These are phyloP conservation scores for Ctenopoma multispine DNA, from an alignment of 2,797 vertebrate genomes.

Conservation along the genomic window DNA sequence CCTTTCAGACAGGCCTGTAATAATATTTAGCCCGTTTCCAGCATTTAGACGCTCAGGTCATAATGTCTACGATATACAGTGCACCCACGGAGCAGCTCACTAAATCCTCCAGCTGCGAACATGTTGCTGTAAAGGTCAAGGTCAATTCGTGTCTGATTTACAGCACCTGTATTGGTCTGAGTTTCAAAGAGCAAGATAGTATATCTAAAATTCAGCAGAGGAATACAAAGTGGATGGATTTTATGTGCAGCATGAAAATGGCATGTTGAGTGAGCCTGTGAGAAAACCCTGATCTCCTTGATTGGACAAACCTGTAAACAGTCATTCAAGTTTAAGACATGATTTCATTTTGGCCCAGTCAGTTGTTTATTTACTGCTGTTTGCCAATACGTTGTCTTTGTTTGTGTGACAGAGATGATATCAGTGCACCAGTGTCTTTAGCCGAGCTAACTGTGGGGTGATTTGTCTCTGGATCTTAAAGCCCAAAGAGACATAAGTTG, in stretches of 20 bases:
- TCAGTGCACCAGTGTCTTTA: conserved; percentile 32
- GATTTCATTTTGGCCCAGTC: not conserved
- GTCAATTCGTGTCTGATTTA: conserved; percentile 46
- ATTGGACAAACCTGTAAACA: not conserved
- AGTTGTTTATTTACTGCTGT: conserved; percentile 19
- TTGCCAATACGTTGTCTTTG: conserved; percentile 22
- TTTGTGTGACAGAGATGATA: conserved; percentile 41
- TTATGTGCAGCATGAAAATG: not conserved
- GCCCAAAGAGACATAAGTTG: conserved; percentile 42
- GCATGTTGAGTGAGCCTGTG: not conserved
- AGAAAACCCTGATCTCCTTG: conserved; percentile 6
- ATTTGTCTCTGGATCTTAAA: conserved; percentile 60
- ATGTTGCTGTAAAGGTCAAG: conserved; percentile 43
- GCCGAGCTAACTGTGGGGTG: conserved; percentile 45
- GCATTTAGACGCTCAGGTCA: conserved; percentile 35
- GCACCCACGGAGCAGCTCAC: conserved; percentile 29
- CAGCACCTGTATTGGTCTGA: conserved; percentile 5
- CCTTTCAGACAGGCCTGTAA: conserved; percentile 36
- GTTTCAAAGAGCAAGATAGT: conserved; percentile 32
- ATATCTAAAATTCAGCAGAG: conserved; percentile 35
- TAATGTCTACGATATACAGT: conserved; percentile 37
- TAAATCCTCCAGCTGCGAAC: conserved; percentile 38
- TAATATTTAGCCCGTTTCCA: conserved; percentile 40
- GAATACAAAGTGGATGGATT: conserved; percentile 6
- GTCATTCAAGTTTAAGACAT: conserved; percentile 13